Base-by-base conservation (phyloP, 2,888 invertebrate genomes). In the Hanleya hanleyi region DNA sequence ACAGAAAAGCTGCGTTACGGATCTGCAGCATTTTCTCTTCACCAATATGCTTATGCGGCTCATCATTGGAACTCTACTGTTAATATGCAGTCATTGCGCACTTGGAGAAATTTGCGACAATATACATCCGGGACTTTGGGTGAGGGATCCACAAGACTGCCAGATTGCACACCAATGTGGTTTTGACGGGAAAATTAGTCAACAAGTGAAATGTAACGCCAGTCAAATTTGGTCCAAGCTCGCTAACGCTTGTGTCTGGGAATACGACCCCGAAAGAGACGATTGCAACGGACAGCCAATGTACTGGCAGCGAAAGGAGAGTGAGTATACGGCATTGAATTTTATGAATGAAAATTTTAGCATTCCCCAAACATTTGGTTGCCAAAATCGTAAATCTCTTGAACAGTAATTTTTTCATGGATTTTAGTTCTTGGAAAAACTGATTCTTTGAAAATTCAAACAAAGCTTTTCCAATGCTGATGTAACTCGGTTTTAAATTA, bases 201-300 rank as follows among this genome's bases (percentile, higher is more conserved):
- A 82, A 61, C 76, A 78, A 3, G 69, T 81, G 37, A 74, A 70
- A 32, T 82, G 82, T 51, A 82, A 82, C 74, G 66, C 73, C 50
- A 79, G 77, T 51, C 82, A 82, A 67, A 79, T 82, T 5, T 82
- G 82, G 82, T 82, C 82, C 50, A 80, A 77, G 29, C 70, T 82
- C 32, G 79, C 82, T 15, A 78, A 75, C 15, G 76, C 82, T 62
- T 82, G 82, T 50, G 82, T 82, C 1, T 82, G 82, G 82, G 82
- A 82, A 66, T 77, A 77, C 74, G 82, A 82, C 57, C 82, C 82
- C 15, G 82, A 82, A 69, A 69, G 82, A 32, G 82, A 82, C 51
- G 82, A 82, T 61, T 82, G 82, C 64, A 81, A 82, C 68, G 82
- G 82, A 18, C 67, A 71, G 1, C 82, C 82, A 29, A 74, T 73